Base-by-base conservation (phyloP, 2,888 invertebrate species). In the Calameuta idolon region DNA sequence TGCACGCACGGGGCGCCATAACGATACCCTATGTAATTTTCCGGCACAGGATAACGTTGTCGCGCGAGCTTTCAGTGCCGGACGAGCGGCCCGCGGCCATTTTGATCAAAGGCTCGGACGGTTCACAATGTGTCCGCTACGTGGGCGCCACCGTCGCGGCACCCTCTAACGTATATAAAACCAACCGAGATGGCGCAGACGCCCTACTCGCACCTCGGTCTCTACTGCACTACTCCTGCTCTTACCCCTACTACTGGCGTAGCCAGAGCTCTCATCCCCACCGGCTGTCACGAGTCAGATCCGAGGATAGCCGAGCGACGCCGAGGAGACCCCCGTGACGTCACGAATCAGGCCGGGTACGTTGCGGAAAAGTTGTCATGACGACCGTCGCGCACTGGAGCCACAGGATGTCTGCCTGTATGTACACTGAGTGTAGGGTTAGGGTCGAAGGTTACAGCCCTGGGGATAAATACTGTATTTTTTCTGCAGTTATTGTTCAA, bases 361-460 rank as follows among this genome's bases (percentile, higher is more conserved):
- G 88, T 90, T 89, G 90, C 90, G 90, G 89, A 88, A 90, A 90
- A 89, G 89, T 89, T 86, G 89, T 86, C 89, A 89, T 89, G 89
- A 85, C 87, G 84, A 90, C 89, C 85, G 79, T 69, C 78, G 73
- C 75, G 71, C 75, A 79, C 55, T 55, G 55, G 55, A 55, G 55
- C 55, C 55, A 55, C 55, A 23, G 55, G 55, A 23, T 55, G 55
- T 15, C 55, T 55, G 55, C 55, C 3, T 55, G 55, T 55, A 55
- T 55, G 55, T 55, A 55, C 5, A 55, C 23, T 9, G 55, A 55
- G 55, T 55, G 55, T 55, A 55, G 55, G 55, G 55, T 55, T 55
- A 55, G 55, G 55, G 55, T 55, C 55, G 55, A 55, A 55, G 55
- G 55, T 55, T 55, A 23, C 55, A 55, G 23, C 55, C 55, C 55